Evolutionary conservation across 2,113 vertebrate species (phyloP), one percentile per base, ranked within the genome.

Genomic region (Nipponia nippon): DNA sequence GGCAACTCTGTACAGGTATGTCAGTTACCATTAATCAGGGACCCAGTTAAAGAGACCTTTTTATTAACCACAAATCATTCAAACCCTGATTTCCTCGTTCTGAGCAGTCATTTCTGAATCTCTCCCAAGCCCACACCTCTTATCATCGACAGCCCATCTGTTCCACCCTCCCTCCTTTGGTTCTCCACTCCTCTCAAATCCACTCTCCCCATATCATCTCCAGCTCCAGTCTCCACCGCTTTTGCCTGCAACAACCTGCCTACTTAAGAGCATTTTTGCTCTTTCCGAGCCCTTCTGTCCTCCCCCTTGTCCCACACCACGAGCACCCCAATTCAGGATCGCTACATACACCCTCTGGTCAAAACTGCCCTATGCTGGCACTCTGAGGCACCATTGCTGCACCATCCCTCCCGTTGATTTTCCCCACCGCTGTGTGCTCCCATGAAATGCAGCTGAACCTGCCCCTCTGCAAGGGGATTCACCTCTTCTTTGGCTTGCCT

Each of bases 401-500:
- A 0, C 26, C 30, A 15, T 12, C 27, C 27, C 56, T 50, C 22
- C 32, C 11, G 1, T 3, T 52, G 29, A n/a, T 73, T 82, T 47
- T 59, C 38, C 38, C 49, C 70, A 69, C 62, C 32, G 7, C 19
- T 27, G 21, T 5, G 15, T 22, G 36, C 21, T 72, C 46, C 91
- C 32, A 42, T 11, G 25, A 77, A 90, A 86, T 4, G 9, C 36
- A 90, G 79, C 38, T 46, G n/a, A 86, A 66, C 26, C 55, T 91
- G 72, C 8, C 22, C 65, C 65, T 93, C 38, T 32, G 11, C 32
- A 84, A 84, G 42, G 53, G 69, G 83, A 91, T 87, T 89, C 65
- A 92, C 47, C n/a, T 90, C 55, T 55, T 85, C 61, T 67, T 93
- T 67, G 55, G n/a, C 71, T 95, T 78, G 50, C 34, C 77, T 84